phyloP scores from a whole-genome alignment of 2,888 invertebrate species.

The Spialia ferax region DNA sequence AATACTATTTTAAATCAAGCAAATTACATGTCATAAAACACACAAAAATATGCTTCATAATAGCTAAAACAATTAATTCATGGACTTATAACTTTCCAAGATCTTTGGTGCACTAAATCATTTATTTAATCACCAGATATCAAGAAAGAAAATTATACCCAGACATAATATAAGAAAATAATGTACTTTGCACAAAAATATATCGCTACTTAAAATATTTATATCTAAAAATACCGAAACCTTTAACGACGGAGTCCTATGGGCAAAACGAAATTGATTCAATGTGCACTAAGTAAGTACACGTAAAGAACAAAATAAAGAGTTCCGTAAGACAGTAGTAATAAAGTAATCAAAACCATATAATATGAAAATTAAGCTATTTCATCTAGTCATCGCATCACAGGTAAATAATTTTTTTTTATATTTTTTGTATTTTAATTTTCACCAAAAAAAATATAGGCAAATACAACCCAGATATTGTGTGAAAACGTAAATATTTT shows the following conservation, averaged over 20 bases:
- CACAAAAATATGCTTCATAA: neutral
- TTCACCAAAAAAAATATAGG: too few species aligned
- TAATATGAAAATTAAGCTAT: neutral
- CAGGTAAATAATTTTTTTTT: too few species aligned
- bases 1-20: neutral
- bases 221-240: conserved; percentile 59
- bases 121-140: conserved; percentile 42
- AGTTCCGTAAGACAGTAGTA: conserved; percentile 60
- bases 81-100: conserved; percentile 45
- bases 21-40: neutral
- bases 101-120: conserved; percentile 58
- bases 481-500: too few species aligned
- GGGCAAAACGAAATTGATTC: conserved; percentile 49
- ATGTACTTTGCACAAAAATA: conserved; percentile 64
- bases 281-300: conserved; percentile 54
- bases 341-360: conserved; percentile 1
- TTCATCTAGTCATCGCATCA: too few species aligned
- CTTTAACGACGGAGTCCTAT: conserved; percentile 48
- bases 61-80: conserved; percentile 13
- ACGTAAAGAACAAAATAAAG: conserved; percentile 46
- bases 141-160: conserved; percentile 39
- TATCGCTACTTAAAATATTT: conserved; percentile 68
- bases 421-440: too few species aligned
- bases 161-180: conserved; percentile 56
- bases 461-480: too few species aligned